A percentile compares a stretch with the other conserved stretches of the same genome.
phyloP scores from a whole-genome alignment of 2,888 invertebrate species.

The Temnothorax ravouxi region DNA sequence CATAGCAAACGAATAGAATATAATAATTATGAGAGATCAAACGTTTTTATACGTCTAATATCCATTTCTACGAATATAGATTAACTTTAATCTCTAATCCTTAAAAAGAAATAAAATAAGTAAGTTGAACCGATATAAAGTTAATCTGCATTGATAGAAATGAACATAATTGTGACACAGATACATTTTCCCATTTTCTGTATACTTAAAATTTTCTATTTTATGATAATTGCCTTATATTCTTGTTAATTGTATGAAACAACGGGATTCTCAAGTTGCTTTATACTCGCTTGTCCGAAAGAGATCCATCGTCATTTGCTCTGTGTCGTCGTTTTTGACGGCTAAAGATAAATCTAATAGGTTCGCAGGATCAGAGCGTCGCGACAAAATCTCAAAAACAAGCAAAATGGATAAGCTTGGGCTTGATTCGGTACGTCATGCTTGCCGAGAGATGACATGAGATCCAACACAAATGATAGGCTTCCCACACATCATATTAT shows the following conservation, averaged over 20 bases:
- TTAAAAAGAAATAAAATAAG: too few species aligned
- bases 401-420: conserved; percentile 33
- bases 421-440: too few species aligned
- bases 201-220: neutral
- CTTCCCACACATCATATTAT: too few species aligned
- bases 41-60: too few species aligned
- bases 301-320: conserved; percentile 30
- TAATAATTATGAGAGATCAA: neutral
- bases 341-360: conserved; percentile 78
- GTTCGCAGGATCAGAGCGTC: conserved; percentile 49
- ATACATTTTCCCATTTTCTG: neutral
- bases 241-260: neutral
- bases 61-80: too few species aligned
- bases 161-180: neutral
- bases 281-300: neutral
- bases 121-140: too few species aligned
- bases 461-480: too few species aligned
- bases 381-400: conserved; percentile 67
- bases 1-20: neutral
- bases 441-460: too few species aligned
- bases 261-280: neutral
- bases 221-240: neutral
- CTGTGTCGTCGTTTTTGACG: conserved; percentile 60
- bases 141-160: too few species aligned
- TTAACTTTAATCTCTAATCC: too few species aligned